Conservation (phyloP, 2,888 invertebrate species). For the Elysia crispata region DNA sequence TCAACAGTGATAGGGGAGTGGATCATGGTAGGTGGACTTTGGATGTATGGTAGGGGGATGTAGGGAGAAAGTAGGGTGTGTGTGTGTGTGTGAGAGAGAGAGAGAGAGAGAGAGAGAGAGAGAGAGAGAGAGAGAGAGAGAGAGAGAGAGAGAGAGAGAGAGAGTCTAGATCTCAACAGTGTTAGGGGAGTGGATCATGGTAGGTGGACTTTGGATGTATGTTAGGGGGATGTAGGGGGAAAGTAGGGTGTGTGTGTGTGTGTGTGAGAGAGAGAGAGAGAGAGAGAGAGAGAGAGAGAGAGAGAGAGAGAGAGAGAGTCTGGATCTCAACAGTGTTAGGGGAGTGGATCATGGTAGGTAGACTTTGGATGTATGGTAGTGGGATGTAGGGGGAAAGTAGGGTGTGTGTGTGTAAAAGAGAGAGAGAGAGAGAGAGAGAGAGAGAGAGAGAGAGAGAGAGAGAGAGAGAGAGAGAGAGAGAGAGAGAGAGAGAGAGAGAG, state of each 20-base stretch:
- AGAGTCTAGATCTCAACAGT: slow-evolving; percentile 81
- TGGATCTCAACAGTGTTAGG: slow-evolving; percentile 83
- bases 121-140: too few species aligned
- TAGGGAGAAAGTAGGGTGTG: too few species aligned
- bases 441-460: too few species aligned
- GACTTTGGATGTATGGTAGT: background rate
- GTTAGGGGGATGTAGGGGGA: background rate
- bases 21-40: slow-evolving; percentile 77
- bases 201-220: slow-evolving; percentile 48
- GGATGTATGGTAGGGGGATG: background rate
- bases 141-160: slow-evolving; percentile 81
- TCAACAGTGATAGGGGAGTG: slow-evolving; percentile 83
- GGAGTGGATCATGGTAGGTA: slow-evolving; percentile 81
- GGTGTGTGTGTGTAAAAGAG: too few species aligned
- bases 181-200: slow-evolving; percentile 83
- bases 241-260: too few species aligned
- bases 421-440: too few species aligned
- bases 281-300: too few species aligned
- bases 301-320: slow-evolving; percentile 69
- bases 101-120: too few species aligned
- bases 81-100: too few species aligned
- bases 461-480: too few species aligned
- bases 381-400: background rate
- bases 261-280: too few species aligned
- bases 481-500: slow-evolving; percentile 82